Evolutionary conservation across 1,140 invertebrate genomes (phyloP).

Genomic region (silkworm (Bombyx mori)): DNA sequence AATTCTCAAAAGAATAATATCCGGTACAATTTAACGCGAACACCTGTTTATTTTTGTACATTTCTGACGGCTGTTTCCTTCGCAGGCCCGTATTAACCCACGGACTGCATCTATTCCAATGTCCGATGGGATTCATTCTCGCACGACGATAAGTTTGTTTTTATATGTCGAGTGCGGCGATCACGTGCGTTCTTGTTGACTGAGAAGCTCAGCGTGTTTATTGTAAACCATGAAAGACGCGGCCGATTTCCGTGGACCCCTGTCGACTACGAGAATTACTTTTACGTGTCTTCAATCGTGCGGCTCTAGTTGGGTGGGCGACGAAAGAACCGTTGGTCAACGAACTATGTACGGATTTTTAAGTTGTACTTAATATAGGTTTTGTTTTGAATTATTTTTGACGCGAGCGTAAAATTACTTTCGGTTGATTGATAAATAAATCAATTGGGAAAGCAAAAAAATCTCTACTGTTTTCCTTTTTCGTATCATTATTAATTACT

Average conservation of each 20-base stretch:
- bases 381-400: slow-evolving; percentile 2
- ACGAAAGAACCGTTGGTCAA: slow-evolving; percentile 20
- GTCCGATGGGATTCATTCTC: slow-evolving; percentile 32
- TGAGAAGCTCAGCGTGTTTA: slow-evolving; percentile 54
- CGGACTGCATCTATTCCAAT: neutral
- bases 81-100: neutral
- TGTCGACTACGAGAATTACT: slow-evolving; percentile 1
- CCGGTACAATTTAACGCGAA: too few species aligned
- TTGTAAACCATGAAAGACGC: slow-evolving; percentile 26
- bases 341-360: slow-evolving; percentile 31
- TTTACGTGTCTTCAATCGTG: slow-evolving; percentile 5
- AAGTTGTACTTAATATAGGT: slow-evolving; percentile 1
- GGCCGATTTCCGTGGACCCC: slow-evolving; percentile 28
- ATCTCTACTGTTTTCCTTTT: too few species aligned
- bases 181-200: slow-evolving; percentile 46
- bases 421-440: too few species aligned
- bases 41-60: neutral
- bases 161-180: slow-evolving; percentile 49
- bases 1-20: too few species aligned
- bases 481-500: too few species aligned
- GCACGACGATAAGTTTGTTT: slow-evolving; percentile 47
- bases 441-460: too few species aligned
- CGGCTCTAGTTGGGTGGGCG: slow-evolving; percentile 19
- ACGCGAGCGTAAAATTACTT: neutral
- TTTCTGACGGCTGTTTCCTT: neutral